A percentile compares a stretch with the other conserved stretches of the same genome.
Evolutionary conservation across 2,113 vertebrate genomes (phyloP).

Genomic region (Gopherus evgoodei): DNA sequence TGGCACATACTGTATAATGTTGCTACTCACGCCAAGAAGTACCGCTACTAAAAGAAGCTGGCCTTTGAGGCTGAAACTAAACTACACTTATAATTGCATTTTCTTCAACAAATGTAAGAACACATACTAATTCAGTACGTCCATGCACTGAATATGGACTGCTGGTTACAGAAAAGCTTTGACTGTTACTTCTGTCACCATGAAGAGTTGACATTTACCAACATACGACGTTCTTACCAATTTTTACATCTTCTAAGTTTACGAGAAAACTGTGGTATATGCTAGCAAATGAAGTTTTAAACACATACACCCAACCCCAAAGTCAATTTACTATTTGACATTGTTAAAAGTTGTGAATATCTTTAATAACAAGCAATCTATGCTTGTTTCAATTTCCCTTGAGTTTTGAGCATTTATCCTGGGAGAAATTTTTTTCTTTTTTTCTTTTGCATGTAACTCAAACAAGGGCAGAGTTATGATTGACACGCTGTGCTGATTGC

Average conservation of each 20-base stretch:
- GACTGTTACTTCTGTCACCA: neutral
- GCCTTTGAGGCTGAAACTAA: neutral
- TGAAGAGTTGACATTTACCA: neutral
- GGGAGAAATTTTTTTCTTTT: neutral
- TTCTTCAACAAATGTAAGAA: rapidly evolving
- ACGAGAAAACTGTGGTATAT: neutral
- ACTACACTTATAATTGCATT: rapidly evolving
- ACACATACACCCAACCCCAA: neutral
- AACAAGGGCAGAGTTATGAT: neutral
- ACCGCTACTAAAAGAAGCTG: neutral
- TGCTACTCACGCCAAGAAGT: neutral
- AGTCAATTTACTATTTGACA: neutral
- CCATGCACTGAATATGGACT: neutral
- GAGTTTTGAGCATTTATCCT: neutral
- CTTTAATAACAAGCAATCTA: neutral
- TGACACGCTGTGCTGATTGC: neutral
- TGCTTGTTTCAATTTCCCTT: neutral
- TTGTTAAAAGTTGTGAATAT: neutral
- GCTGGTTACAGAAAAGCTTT: neutral
- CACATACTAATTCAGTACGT: neutral
- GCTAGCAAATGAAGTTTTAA: neutral
- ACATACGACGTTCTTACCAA: neutral
- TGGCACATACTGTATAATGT: neutral
- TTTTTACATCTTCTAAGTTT: neutral
- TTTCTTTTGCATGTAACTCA: neutral